Base-by-base conservation (phyloP, 1,140 invertebrate genomes). In the Brachionus koreanus region DNA sequence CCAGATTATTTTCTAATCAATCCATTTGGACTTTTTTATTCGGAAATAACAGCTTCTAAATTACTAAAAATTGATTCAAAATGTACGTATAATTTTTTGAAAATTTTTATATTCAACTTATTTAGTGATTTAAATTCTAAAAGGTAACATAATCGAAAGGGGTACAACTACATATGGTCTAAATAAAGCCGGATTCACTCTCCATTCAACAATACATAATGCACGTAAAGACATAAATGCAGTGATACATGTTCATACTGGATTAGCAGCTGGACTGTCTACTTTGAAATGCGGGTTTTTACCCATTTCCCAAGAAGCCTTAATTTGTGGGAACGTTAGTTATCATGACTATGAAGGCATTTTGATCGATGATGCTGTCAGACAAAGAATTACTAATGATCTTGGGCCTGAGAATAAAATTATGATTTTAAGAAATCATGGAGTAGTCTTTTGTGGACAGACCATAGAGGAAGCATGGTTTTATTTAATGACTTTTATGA, bases 401-500 rank as follows among this genome's bases (percentile, higher is more conserved):
- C 91, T 98, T 82, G 97, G 97, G n/a, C 95, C 95, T 7, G 92
- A 92, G 84, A 96, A 95, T 87, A 98, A 97, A 90, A 69, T 82
- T 5, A 52, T 99, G 90, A 89, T 99, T 84, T 89, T 99, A 84
- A 91, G 93, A 81, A 98, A 98, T 88, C 94, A 96, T 86, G 97
- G 97, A 83, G 94, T 95, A 37, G 91, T 98, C 0, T 96, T 94
- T 87, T 98, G 96, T 90, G 98, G 97, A 57, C 94, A 94, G 85
- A 94, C 95, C 3, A 92, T 99, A 57, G 97, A 98, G 89, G 97
- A 99, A 89, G 96, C 97, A 7, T 97, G 97, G 89, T 93, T 94
- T 87, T 79, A 65, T 37, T 43, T 79, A 25, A 61, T 79, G 35
- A 79, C 49, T 42, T 79, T 79, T 65, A 79, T 79, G 76, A 79